Base-by-base conservation (phyloP, 1,140 invertebrate genomes). In the Drosophila kanapiae region DNA sequence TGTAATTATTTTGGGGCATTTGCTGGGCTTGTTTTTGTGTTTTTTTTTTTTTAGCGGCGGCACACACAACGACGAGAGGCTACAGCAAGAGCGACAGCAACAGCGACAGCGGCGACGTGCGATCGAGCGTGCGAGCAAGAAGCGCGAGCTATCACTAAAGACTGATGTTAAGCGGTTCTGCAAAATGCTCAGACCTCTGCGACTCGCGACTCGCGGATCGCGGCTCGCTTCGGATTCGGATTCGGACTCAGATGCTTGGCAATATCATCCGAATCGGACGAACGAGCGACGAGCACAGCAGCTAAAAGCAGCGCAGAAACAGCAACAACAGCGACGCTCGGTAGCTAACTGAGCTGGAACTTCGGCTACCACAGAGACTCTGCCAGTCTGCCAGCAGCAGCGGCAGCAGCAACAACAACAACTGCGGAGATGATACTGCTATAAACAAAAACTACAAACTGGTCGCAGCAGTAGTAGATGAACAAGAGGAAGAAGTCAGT, bases 101-200 rank as follows among this genome's bases (percentile, higher is more conserved):
- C 56, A 47, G 49, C 80, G 84, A 77, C 80, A 70, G 68, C 82
- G 70, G 63, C 79, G 84, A 72, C 84, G 71, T 84, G 84, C 88
- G 88, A 85, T 81, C 84, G 78, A 91, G 83, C 83, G 80, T 86
- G 81, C 91, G 79, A 91, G 83, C 87, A 92, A 92, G 91, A 92
- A 92, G 90, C 91, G 90, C 91, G 91, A 92, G 84, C 82, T 92
- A 91, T 91, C 90, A 91, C 85, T 91, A 92, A 92, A 92, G 91
- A 92, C 91, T 91, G 91, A 92, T 92, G 91, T 90, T 91, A 91
- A 92, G 80, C 81, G 78, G 87, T 92, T 92, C 91, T 92, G 91
- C 91, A 92, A 92, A 92, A 80, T 83, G 84, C 84, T 88, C 78
- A 63, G 78, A 65, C 77, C 75, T 61, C 65, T 64, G 58, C 69